Evolutionary conservation across 2,113 vertebrate species (phyloP), one percentile per base, ranked within the genome.

Genomic region (Cervus canadensis): DNA sequence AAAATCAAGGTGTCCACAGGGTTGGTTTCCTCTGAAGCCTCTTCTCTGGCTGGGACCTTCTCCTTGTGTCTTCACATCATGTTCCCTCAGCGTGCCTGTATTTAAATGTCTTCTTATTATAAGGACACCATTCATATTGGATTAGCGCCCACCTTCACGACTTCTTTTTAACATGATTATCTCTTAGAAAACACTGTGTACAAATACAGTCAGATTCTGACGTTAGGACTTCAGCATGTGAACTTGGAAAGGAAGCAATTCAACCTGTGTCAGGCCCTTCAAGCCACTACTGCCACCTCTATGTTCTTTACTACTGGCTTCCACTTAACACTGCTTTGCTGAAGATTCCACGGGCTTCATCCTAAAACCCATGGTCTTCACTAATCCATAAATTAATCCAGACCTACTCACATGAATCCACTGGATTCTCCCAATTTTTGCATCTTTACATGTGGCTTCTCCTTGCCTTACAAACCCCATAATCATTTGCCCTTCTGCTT

Each of bases 401-500:
- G 43, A 15, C 25, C 30, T n/a, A 16, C 16, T 81, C 48, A 74
- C 2, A 5, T 3, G n/a, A 2, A 3, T 12, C 45, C 25, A 6
- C 8, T 21, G 2, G 4, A 11, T 45, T 36, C 3, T 30, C 12
- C 57, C 2, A 25, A 3, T 9, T 21, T 43, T 6, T n/a, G 6
- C 4, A 6, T 16, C 15, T 57, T 92, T 6, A 10, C 71, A 3
- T 2, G 10, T 17, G 43, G 64, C 54, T 8, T 60, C 28, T 33
- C 36, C 54, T 52, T 0, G 0, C 2, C 36, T 71, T 7, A 0
- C 6, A 50, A 6, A 40, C n/a, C 33, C 5, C 2, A 9, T 0
- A 4, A 12, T 23, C 15, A 50, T 30, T 28, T 33, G 3, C 30
- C 50, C 28, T 40, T 2, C 40, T 3, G 3, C 7, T n/a, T 48